phyloP scores from a whole-genome alignment of 2,888 invertebrate species.

The Venustoraphidia nigricollis region DNA sequence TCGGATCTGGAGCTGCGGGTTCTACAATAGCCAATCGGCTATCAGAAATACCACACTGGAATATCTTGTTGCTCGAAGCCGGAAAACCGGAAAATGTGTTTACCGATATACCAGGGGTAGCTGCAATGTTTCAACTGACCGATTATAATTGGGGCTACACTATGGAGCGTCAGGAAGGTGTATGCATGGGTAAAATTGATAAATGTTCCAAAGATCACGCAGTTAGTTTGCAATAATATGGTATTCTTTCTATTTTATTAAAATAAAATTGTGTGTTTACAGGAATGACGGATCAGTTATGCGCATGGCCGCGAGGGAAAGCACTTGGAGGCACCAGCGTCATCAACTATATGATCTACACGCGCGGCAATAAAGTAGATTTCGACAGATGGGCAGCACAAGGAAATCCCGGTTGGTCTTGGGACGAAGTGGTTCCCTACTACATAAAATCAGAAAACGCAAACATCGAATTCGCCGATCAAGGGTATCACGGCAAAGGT shows the following conservation, averaged over 20 bases:
- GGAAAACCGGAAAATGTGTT: conserved; percentile 35
- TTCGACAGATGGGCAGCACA: conserved; percentile 49
- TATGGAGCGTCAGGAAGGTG: conserved; percentile 36
- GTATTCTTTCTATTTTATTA: not conserved
- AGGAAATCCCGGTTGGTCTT: conserved; percentile 60
- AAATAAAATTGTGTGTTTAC: conserved; percentile 7
- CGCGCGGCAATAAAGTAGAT: conserved; percentile 52
- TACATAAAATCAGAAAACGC: conserved; percentile 44
- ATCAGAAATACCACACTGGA: conserved; percentile 42
- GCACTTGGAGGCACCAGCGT: conserved; percentile 41
- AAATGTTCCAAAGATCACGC: no score
- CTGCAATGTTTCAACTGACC: conserved; percentile 36
- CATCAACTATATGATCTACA: conserved; percentile 55
- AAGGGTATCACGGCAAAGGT: conserved; percentile 38
- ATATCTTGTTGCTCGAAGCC: conserved; percentile 49
- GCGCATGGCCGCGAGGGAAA: conserved; percentile 40
- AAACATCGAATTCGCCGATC: conserved; percentile 20
- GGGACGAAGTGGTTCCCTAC: conserved; percentile 34
- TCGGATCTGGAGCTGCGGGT: conserved; percentile 58
- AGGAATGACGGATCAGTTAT: conserved; percentile 14
- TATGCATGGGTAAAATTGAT: conserved; percentile 27
- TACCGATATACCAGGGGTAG: conserved; percentile 35
- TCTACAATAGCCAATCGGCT: conserved; percentile 54
- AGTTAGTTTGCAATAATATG: no score
- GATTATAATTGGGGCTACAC: conserved; percentile 44